Percentiles rank a stretch among this genome's conserved stretches.
Evolutionary conservation across 1,140 invertebrate genomes (phyloP).

Genomic region (Hylaeus anthracinus): DNA sequence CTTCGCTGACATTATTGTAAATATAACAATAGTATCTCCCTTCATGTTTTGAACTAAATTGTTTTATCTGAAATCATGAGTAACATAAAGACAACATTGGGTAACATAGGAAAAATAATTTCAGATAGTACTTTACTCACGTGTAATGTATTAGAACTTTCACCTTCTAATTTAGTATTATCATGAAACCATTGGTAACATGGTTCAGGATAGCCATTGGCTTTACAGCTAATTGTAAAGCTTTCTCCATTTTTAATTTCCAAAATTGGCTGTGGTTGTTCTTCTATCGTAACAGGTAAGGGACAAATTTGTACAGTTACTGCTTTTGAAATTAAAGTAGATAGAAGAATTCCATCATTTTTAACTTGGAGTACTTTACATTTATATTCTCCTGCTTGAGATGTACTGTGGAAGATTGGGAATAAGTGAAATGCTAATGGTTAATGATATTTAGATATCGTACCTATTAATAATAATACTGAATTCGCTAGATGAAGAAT

Average conservation of each 20-base stretch:
- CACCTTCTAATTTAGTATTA: constrained; percentile 67
- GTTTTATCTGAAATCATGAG: constrained; percentile 60
- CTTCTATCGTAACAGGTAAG: constrained; percentile 62
- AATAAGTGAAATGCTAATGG: constrained; percentile 1
- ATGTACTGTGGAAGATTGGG: constrained; percentile 34
- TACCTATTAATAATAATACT: constrained; percentile 62
- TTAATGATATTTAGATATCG: neutral
- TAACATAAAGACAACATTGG: neutral
- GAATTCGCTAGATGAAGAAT: constrained; percentile 47
- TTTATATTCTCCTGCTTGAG: constrained; percentile 68
- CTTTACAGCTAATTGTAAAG: constrained; percentile 66
- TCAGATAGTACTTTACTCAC: constrained; percentile 40
- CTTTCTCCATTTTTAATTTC: constrained; percentile 64
- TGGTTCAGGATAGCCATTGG: constrained; percentile 65
- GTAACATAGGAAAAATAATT: neutral
- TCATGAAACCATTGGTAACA: constrained; percentile 73
- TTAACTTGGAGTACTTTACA: constrained; percentile 65
- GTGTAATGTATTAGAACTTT: constrained; percentile 62
- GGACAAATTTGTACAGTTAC: constrained; percentile 61
- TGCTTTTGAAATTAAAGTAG: constrained; percentile 49
- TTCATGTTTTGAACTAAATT: constrained; percentile 64
- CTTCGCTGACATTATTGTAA: constrained; percentile 64
- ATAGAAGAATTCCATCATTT: constrained; percentile 44
- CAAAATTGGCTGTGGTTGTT: constrained; percentile 63
- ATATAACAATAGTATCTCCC: constrained; percentile 72